These are phyloP conservation scores for Esperia sulphurella DNA, from an alignment of 2,888 invertebrate genomes.

Conservation along the genomic window DNA sequence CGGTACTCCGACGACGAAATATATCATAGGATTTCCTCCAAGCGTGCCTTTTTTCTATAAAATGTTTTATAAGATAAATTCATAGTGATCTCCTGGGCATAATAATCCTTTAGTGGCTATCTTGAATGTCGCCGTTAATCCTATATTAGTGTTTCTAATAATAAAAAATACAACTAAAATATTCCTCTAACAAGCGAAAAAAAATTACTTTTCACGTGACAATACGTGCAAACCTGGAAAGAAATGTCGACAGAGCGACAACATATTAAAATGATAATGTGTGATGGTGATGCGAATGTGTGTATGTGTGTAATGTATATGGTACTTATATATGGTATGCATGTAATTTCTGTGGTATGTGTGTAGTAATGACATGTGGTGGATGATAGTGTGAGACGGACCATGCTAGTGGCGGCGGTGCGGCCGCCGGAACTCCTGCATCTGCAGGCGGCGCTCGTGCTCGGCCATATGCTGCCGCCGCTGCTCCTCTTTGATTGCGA, in stretches of 20 bases:
- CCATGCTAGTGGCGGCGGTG: slow-evolving; percentile 75
- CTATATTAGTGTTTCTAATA: slow-evolving; percentile 44
- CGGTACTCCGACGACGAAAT: slow-evolving; percentile 66
- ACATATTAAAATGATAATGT: slow-evolving; percentile 26
- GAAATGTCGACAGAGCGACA: slow-evolving; percentile 45
- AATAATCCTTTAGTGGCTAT: slow-evolving; percentile 26
- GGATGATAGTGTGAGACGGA: slow-evolving; percentile 54
- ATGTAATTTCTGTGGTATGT: slow-evolving; percentile 12
- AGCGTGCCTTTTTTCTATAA: slow-evolving; percentile 77
- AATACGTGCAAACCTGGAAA: slow-evolving; percentile 47
- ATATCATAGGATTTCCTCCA: slow-evolving; percentile 76
- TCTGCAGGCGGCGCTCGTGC: slow-evolving; percentile 88
- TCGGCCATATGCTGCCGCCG: slow-evolving; percentile 92
- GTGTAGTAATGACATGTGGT: slow-evolving; percentile 14
- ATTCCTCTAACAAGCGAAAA: slow-evolving; percentile 38
- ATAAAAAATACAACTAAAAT: slow-evolving; percentile 42
- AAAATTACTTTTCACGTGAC: slow-evolving; percentile 20
- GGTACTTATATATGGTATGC: slow-evolving; percentile 11
- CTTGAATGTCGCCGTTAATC: slow-evolving; percentile 45
- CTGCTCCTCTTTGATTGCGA: slow-evolving; percentile 93
- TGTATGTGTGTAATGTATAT: slow-evolving; percentile 17
- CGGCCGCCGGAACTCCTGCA: slow-evolving; percentile 84
- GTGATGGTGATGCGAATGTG: slow-evolving; percentile 15
- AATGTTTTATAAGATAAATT: slow-evolving; percentile 74
- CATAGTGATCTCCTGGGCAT: slow-evolving; percentile 31